These are phyloP conservation scores for Chamaetylas fuelleborni DNA, from an alignment of 2,113 vertebrate genomes.

Conservation along the genomic window DNA sequence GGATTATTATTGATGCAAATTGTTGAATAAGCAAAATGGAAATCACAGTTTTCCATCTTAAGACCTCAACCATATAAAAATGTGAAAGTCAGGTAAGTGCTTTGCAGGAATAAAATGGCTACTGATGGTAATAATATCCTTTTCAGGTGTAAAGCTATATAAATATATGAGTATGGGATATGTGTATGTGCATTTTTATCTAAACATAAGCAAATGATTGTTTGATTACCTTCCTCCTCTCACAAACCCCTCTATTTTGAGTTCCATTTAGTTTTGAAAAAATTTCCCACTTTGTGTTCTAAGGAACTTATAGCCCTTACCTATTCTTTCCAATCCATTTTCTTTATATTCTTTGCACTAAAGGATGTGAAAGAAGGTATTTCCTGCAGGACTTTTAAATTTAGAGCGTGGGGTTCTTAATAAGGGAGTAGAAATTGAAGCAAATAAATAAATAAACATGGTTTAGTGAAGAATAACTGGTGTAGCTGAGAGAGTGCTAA, in stretches of 20 bases:
- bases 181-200: neutral
- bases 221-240: neutral
- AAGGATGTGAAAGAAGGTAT: neutral
- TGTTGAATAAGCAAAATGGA: neutral
- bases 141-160: neutral
- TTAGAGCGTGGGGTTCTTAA: neutral
- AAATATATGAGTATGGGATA: neutral
- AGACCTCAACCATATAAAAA: neutral
- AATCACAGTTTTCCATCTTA: neutral
- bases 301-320: neutral
- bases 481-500: neutral
- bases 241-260: neutral
- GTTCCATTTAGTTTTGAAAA: neutral
- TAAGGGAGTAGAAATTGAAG: neutral
- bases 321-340: neutral
- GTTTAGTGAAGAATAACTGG: neutral
- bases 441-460: conserved; percentile 28
- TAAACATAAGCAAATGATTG: neutral
- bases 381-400: conserved; percentile 9
- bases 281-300: neutral
- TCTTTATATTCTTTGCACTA: neutral
- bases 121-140: neutral
- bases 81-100: neutral
- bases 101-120: neutral
- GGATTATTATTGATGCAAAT: neutral